Base-by-base conservation (phyloP, 1,140 invertebrate genomes). In the Venturia canescens region DNA sequence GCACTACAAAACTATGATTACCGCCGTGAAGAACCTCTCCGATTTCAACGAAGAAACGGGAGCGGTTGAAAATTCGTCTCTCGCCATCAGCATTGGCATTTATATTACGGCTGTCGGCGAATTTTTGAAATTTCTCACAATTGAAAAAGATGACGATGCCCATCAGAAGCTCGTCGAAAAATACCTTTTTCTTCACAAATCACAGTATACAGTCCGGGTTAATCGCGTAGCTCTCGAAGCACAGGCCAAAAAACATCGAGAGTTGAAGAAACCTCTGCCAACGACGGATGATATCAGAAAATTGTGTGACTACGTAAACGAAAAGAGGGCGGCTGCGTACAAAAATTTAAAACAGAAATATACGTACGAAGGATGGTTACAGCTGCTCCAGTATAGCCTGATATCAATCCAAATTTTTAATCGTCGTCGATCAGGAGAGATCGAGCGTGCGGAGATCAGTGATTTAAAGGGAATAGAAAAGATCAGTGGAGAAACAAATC, bases 361-460 rank as follows among this genome's bases (percentile, higher is more conserved):
- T 60, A 26, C 67, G 16, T 79, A 74, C 34, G 69, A 67, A n/a
- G 57, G 1, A 1, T 82, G 81, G 81, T 27, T 82, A 0, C 21
- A 48, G 4, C 34, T 82, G 1, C n/a, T 69, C n/a, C 1, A 82
- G 75, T 29, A 16, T n/a, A 79, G 53, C 1, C 38, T 82, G 7
- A 74, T 69, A 3, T 29, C 76, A 3, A 38, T 82, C 5, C 75
- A 78, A 31, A 31, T 78, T 31, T 81, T 81, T 29, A 82, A 82
- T 72, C 80, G 80, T 1, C 76, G 67, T 44, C 75, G 80, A 34
- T 75, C 75, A 31, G 80, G 80, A 21, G 75, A 81, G 70, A 81
- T 81, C 38, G 75, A 81, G 21, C 31, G 72, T 50, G 23, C 57
- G 11, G 44, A 44, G 15, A 79, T 71, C 48, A 23, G 34, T 2